Evolutionary conservation across 1,140 invertebrate genomes (phyloP).

Genomic region (Drosophila tristis): DNA sequence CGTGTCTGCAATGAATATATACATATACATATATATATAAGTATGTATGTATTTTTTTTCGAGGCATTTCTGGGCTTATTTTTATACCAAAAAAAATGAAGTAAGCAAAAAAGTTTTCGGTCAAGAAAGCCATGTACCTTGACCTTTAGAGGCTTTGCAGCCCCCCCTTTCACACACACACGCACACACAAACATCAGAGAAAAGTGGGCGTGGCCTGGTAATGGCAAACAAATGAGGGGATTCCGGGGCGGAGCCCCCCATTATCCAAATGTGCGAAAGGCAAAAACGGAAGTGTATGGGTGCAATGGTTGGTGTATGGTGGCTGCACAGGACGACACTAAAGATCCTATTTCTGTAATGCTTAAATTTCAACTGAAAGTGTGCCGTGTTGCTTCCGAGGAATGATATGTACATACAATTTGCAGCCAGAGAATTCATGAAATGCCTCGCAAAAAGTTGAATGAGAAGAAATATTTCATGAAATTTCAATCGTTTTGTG

Average conservation of each 20-base stretch:
- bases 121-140: conserved; percentile 45
- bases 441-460: conserved; percentile 1
- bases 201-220: conserved; percentile 32
- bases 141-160: conserved; percentile 49
- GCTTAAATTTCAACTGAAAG: too few species aligned
- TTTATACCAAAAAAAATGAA: conserved; percentile 26
- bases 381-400: too few species aligned
- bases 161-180: not conserved
- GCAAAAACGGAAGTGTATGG: too few species aligned
- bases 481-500: conserved; percentile 35
- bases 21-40: not conserved
- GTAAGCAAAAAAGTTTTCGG: conserved; percentile 18
- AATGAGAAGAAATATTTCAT: not conserved
- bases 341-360: too few species aligned
- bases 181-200: not conserved
- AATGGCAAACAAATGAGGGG: conserved; percentile 42
- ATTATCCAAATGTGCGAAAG: conserved; percentile 21
- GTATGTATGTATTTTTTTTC: not conserved
- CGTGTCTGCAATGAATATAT: conserved; percentile 12
- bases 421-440: conserved; percentile 7
- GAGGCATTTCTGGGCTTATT: conserved; percentile 26
- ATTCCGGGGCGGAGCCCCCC: conserved; percentile 2
- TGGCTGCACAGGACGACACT: too few species aligned
- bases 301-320: too few species aligned
- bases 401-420: not conserved